Base-by-base conservation (phyloP, 2,797 vertebrate species). In the Hephaestus fuliginosus region DNA sequence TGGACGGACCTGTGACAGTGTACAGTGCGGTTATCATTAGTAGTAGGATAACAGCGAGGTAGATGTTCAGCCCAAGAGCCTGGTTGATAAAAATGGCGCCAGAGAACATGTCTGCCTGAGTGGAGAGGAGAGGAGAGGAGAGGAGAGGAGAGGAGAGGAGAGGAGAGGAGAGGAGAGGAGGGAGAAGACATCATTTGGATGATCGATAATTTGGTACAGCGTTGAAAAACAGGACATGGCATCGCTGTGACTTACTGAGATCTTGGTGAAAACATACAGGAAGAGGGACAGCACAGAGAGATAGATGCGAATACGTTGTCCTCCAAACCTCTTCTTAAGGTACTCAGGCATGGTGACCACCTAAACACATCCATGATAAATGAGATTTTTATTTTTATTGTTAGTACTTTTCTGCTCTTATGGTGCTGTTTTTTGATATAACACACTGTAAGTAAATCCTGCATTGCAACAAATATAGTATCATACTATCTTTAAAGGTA, bases 341-440 rank as follows among this genome's bases (percentile, higher is more conserved):
- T 99, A 99, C 82, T 99, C 97, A 0, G 97, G 98, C 98, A 99
- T 99, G 57, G 97, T 99, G 83, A 98, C 93, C 69, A 99, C 96
- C 98, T 99, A 81, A 44, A 88, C n/a, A 81, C 41, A 81, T 4
- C 20, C 55, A 82, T 33, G 20, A 0, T 52, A 61, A 10, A 58
- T 56, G 1, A 60, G 30, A 55, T 14, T 20, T 64, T 60, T 1
- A 18, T 39, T 62, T 52, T 0, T 48, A 1, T 52, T 61, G 60
- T 71, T 14, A 41, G 56, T n/a, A 3, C 3, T 39, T 77, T 48
- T 22, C 25, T 25, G 11, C 0, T 25, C 20, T 39, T 13, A n/a
- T 66, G 6, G 17, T 49, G 22, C 3, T 15, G 14, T 65, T 56
- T 76, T 63, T 28, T 33, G 1, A 33, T 33, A 33, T 39, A 9